Percentiles rank a stretch among this genome's conserved stretches.
Evolutionary conservation across 2,797 vertebrate species (phyloP).

Genomic region (Pterois miles): DNA sequence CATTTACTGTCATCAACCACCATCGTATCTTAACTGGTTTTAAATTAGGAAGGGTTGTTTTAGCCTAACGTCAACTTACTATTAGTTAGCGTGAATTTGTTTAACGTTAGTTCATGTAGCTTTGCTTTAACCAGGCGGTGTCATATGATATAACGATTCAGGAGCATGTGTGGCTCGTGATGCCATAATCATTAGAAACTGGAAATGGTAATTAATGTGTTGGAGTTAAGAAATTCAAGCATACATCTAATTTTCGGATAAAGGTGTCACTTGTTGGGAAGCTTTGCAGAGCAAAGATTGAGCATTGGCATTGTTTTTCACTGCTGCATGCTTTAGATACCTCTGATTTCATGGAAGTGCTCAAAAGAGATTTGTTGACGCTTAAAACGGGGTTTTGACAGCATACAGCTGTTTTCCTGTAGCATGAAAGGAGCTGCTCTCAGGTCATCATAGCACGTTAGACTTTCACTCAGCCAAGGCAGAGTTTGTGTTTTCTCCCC

Average conservation of each 20-base stretch:
- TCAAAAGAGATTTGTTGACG: neutral
- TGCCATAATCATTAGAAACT: neutral
- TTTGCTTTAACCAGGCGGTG: neutral
- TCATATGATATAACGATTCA: neutral
- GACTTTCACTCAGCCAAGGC: slow-evolving; percentile 40
- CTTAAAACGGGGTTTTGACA: neutral
- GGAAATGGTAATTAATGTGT: too few species aligned
- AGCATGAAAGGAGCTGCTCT: slow-evolving; percentile 43
- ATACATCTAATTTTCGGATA: neutral
- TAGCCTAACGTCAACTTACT: neutral
- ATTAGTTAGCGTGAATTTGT: neutral
- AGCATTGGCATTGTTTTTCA: neutral
- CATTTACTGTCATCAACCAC: neutral
- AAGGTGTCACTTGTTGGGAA: neutral
- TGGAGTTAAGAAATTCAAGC: too few species aligned
- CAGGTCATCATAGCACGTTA: slow-evolving; percentile 48
- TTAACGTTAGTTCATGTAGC: neutral
- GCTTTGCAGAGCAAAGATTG: neutral
- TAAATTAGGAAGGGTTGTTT: neutral
- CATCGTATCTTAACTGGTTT: neutral
- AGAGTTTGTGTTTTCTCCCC: slow-evolving; percentile 32
- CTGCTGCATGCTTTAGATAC: neutral
- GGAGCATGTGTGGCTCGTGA: neutral
- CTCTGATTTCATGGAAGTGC: neutral
- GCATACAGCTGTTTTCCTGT: slow-evolving; percentile 10